Evolutionary conservation across 2,113 vertebrate genomes (phyloP), one percentile per base, ranked within the genome.

Genomic region (Toxostoma redivivum): DNA sequence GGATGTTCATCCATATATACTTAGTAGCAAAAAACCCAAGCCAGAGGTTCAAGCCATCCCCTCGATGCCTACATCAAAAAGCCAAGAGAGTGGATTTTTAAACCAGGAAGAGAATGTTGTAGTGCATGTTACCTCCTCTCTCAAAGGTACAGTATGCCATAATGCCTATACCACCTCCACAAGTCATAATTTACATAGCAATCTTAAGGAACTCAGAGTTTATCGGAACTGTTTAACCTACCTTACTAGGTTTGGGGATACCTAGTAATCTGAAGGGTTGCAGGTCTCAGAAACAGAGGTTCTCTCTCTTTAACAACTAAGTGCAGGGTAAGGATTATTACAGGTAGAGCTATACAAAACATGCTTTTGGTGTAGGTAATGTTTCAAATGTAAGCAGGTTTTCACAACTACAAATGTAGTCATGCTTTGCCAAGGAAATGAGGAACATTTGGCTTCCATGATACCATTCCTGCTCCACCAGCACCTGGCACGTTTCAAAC

Each of bases 1-100:
- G 98, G 99, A 99, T 67, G 99, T 99, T 81, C 99, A 99, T 94
- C 99, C 99, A 0, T 99, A 99, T 96, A 98, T 99, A 97, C 98
- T 99, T 88, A 98, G 99, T 80, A 98, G 98, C 95, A 99, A 98
- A 93, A 99, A 99, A 94, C 97, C 99, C 78, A 99, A 99, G 95
- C 97, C 98, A 28, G 99, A 99, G 95, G 86, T 92, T 30, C 91
- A 95, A 70, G 97, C 97, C 58, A 91, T 97, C 48, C 97, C 98
- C 22, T 98, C 98, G 1, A 98, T 99, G 53, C 98, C 99, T 24
- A 91, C 98, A 2, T 98, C 98, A 81, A 98, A 98, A 97, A 98
- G 98, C 93, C 98, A 99, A 96, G 99, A 98, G 45, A 96, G 98
- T 17, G 98, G 98, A 87, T 99, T 98, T 97, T 95, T 98, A 93